Conservation (phyloP, 2,888 invertebrate species). For the Agrypnus murinus region DNA sequence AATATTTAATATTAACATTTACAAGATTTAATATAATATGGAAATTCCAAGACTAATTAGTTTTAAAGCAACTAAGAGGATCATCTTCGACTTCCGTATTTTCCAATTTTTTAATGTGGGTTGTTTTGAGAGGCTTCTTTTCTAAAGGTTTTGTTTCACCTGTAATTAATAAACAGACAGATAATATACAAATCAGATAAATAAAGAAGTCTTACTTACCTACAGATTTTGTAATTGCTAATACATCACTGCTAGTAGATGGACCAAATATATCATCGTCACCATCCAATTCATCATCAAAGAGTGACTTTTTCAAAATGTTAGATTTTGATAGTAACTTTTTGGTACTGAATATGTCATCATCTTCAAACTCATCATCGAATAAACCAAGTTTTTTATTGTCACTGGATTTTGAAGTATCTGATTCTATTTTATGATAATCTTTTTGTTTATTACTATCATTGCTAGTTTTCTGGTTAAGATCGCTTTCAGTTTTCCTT, state of each 20-base stretch:
- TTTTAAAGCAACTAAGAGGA: too few species aligned
- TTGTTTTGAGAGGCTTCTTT: conserved; percentile 57
- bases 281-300: conserved; percentile 63
- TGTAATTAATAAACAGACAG: neutral
- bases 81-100: conserved; percentile 63
- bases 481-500: too few species aligned
- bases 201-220: conserved; percentile 5
- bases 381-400: too few species aligned
- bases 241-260: conserved; percentile 27
- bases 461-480: too few species aligned
- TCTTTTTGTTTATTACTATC: too few species aligned
- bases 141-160: conserved; percentile 39
- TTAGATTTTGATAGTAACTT: conserved; percentile 52
- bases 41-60: too few species aligned
- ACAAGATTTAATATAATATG: too few species aligned
- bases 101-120: conserved; percentile 61
- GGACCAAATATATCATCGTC: conserved; percentile 63
- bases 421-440: conserved; percentile 1
- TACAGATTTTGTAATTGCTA: conserved; percentile 23
- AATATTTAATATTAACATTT: too few species aligned
- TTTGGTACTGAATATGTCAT: conserved; percentile 54
- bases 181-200: conserved; percentile 6
- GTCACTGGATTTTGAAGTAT: conserved; percentile 19
- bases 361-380: conserved; percentile 58
- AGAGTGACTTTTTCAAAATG: conserved; percentile 58